These are phyloP conservation scores for Cryptocephalus moraei DNA, from an alignment of 2,888 invertebrate genomes.

Conservation along the genomic window DNA sequence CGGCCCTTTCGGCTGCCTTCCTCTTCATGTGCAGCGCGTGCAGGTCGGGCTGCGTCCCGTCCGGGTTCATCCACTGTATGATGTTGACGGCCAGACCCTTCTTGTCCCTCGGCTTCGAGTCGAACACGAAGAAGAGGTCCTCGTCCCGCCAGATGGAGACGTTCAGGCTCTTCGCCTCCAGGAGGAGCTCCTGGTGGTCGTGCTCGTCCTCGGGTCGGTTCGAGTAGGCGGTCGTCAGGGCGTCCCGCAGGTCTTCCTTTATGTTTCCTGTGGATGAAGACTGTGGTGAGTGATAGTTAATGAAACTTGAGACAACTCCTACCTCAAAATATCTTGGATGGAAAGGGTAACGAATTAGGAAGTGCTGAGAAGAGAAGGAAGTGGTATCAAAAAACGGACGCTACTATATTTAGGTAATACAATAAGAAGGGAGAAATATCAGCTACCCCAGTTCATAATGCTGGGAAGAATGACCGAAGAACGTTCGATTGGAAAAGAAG, in stretches of 20 bases:
- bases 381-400: too few species aligned
- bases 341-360: too few species aligned
- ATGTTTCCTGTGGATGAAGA: conserved; percentile 12
- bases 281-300: not conserved
- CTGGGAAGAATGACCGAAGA: too few species aligned
- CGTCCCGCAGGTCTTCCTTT: conserved; percentile 14
- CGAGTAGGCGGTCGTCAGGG: conserved; percentile 13
- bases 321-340: too few species aligned
- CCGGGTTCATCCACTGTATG: not conserved
- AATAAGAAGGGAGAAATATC: too few species aligned
- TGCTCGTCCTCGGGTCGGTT: conserved; percentile 11
- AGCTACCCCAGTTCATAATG: too few species aligned
- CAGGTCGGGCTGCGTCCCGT: too few species aligned
- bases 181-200: conserved; percentile 18
- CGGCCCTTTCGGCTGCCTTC: not conserved
- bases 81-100: conserved; percentile 18
- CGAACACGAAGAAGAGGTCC: conserved; percentile 29
- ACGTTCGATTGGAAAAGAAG: too few species aligned
- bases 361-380: too few species aligned
- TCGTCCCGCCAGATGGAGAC: conserved; percentile 31
- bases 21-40: not conserved
- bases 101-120: conserved; percentile 31
- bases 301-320: too few species aligned
- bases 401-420: too few species aligned
- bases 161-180: conserved; percentile 25